Base-by-base conservation (phyloP, 2,113 vertebrate genomes). In the Alethe castanea region DNA sequence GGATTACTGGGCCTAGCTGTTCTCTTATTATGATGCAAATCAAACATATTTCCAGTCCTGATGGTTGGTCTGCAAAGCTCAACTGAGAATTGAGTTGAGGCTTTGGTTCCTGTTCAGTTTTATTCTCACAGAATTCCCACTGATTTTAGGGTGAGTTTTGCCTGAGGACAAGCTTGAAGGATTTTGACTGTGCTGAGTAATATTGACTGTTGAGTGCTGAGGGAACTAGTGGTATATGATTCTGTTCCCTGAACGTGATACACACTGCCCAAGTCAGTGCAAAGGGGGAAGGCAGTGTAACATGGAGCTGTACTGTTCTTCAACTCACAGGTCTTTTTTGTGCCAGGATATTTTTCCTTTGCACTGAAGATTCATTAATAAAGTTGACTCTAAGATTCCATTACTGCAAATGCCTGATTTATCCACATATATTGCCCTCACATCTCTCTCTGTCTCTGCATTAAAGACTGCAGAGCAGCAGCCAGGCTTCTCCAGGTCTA, bases 71-170 rank as follows among this genome's bases (percentile, higher is more conserved):
- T 38, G 31, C 59, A 82, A 53, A 85, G 29, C n/a, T 92, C 48
- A 61, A 17, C 28, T 85, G 67, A 86, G 52, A 78, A 53, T 40
- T 71, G 28, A 86, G 29, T 56, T 70, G 47, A 28, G 33, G 64
- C 28, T 52, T 83, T 35, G 40, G 25, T 61, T 90, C 19, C 57
- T 78, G 19, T 17, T 54, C 29, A 69, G 45, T 62, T 88, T 86
- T 86, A 52, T 80, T 91, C 47, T 56, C 15, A n/a, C 40, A 45
- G 48, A 83, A 64, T 88, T 88, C 44, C 23, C 57, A 33, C 54
- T 66, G 44, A 66, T 77, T 92, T 81, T 73, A 48, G n/a, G 14
- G 29, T 31, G 52, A 69, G 8, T 86, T 95, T 96, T 92, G 50
- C n/a, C 79, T 57, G n/a, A 70, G 19, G 67, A 28, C 20, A 78